A percentile compares a stretch with the other conserved stretches of the same genome.
These are phyloP conservation scores for Campylomormyrus tamandua DNA, from an alignment of 2,113 vertebrate species.

Conservation along the genomic window DNA sequence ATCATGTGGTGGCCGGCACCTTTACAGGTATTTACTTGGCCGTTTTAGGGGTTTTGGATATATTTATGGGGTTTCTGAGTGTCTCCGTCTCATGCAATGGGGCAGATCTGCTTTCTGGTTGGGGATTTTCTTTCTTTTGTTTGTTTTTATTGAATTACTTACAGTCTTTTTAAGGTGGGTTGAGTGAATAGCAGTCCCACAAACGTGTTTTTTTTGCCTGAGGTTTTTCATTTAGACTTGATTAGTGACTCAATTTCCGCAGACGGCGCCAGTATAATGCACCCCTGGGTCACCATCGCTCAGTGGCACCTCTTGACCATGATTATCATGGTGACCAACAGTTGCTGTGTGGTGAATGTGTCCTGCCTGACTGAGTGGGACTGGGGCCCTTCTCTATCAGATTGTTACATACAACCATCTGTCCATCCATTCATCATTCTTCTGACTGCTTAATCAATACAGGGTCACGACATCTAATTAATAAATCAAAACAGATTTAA, in stretches of 20 bases:
- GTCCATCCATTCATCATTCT: not conserved
- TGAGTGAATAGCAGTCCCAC: not conserved
- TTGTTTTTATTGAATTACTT: not conserved
- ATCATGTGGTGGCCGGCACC: not conserved
- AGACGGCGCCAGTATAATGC: not conserved
- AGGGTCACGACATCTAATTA: not conserved
- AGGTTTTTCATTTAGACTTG: not conserved
- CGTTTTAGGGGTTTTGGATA: not conserved
- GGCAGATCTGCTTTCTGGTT: not conserved
- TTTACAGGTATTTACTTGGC: not conserved
- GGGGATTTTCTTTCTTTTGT: not conserved
- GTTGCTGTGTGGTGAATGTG: not conserved
- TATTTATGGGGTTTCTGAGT: not conserved
- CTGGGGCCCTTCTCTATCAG: not conserved
- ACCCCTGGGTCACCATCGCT: not conserved
- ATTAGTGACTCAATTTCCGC: not conserved
- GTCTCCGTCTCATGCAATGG: not conserved
- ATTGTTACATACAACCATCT: not conserved
- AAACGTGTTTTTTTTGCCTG: not conserved
- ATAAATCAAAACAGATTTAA: not conserved
- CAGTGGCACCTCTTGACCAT: not conserved
- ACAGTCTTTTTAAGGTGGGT: not conserved
- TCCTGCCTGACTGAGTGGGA: not conserved
- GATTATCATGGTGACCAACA: not conserved
- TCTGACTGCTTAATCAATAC: not conserved